Conservation (phyloP, 2,113 vertebrate genomes). For the Microtus ochrogaster region DNA sequence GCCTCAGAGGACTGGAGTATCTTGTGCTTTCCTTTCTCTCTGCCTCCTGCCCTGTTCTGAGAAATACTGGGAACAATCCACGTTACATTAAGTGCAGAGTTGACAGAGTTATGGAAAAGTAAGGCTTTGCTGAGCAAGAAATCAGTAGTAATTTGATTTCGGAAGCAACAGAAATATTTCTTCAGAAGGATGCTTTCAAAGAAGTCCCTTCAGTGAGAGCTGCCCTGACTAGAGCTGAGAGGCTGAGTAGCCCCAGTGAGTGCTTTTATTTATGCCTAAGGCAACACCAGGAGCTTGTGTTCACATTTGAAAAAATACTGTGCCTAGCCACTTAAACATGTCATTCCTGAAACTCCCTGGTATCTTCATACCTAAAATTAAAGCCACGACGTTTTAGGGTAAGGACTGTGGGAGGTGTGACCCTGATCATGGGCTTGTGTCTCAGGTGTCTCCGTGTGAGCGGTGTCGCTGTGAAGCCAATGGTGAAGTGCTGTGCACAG, state of each 20-base stretch:
- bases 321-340: background rate
- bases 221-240: accelerated
- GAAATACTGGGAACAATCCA: accelerated
- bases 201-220: too few species aligned
- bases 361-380: background rate
- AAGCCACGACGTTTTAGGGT: accelerated
- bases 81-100: accelerated
- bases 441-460: conserved; percentile 97
- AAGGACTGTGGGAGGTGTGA: background rate
- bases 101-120: background rate
- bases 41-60: background rate
- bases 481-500: conserved; percentile 96
- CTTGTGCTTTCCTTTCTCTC: accelerated
- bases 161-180: background rate
- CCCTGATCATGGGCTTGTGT: conserved; percentile 66
- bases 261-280: accelerated
- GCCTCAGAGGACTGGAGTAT: background rate
- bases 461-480: conserved; percentile 96
- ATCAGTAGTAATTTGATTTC: background rate
- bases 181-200: background rate
- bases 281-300: too few species aligned
- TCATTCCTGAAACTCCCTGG: background rate
- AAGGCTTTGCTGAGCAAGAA: background rate
- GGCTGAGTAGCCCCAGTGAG: background rate
- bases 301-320: too few species aligned